Conservation (phyloP, 2,888 invertebrate genomes). For the Halictus ligatus region DNA sequence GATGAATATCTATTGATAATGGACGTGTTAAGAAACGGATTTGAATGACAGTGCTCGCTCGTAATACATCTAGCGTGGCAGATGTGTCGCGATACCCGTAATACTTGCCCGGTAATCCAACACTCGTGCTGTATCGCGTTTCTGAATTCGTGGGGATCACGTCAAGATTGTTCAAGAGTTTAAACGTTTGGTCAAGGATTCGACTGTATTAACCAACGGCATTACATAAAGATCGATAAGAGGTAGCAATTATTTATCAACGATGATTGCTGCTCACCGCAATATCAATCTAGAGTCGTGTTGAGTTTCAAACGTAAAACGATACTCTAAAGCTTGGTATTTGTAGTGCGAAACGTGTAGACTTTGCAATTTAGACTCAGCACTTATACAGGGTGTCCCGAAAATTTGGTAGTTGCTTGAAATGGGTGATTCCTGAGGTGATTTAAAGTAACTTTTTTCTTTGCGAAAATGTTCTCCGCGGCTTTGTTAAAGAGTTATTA, state of each 20-base stretch:
- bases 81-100: constrained; percentile 25
- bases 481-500: too few relatives aligned
- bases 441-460: too few relatives aligned
- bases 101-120: constrained; percentile 32
- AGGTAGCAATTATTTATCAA: constrained; percentile 34
- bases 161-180: not conserved
- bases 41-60: constrained; percentile 6
- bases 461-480: too few relatives aligned
- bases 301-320: constrained; percentile 36
- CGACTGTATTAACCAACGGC: not conserved
- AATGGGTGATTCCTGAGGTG: too few relatives aligned
- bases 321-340: constrained; percentile 30
- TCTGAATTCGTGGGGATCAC: constrained; percentile 40
- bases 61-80: constrained; percentile 22
- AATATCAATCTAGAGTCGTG: constrained; percentile 21
- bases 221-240: not conserved
- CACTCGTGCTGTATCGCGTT: constrained; percentile 18
- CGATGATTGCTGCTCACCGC: constrained; percentile 21
- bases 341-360: constrained; percentile 36
- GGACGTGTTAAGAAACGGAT: not conserved
- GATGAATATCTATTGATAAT: constrained; percentile 24
- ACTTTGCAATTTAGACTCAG: not conserved
- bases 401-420: too few relatives aligned
- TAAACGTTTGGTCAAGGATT: constrained; percentile 4
- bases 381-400: not conserved